Base-by-base conservation (phyloP, 2,113 vertebrate genomes). In the Zosterops lateralis region DNA sequence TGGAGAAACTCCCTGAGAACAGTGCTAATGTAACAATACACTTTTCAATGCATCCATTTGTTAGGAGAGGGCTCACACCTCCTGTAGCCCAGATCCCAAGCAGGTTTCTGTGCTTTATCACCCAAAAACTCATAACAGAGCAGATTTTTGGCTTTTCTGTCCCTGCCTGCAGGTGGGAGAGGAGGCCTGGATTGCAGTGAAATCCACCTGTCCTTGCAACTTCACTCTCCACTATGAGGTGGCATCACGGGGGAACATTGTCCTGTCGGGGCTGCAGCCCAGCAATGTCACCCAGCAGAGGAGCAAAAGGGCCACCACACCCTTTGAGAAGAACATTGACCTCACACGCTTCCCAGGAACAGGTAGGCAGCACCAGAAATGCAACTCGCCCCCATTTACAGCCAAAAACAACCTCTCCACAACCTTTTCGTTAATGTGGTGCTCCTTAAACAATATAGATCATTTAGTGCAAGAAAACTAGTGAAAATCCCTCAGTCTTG, bases 191-290 rank as follows among this genome's bases (percentile, higher is more conserved):
- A 97, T 99, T 72, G 91, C 97, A 12, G 92, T 99, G 58, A 99
- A 98, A 83, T 99, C 99, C 91, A 99, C 99, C 0, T 99, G 99
- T 89, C 98, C 98, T 28, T 99, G 99, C 95, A 98, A 99, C 95
- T 98, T 99, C 97, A 98, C 98, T 10, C 94, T 99, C 9, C 98
- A 99, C 64, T 99, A 98, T 1, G 99, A 99, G 80, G 98, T 99
- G 64, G 98, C 98, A 1, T 98, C 99, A 1, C 96, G 98, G 56
- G 99, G 99, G 47, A 99, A 99, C 97, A 99, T 99, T 8, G 98
- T 99, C 87, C 98, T 98, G 24, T 99, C 99, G 0, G 99, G 98
- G 21, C 95, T 97, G 85, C 98, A 98, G 86, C 93, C 95, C 12
- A 93, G 98, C 60, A 98, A 98, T 45, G 2, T 97, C 86, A 98